These are phyloP conservation scores for Emys orbicularis DNA, from an alignment of 2,797 vertebrate genomes.

Conservation along the genomic window DNA sequence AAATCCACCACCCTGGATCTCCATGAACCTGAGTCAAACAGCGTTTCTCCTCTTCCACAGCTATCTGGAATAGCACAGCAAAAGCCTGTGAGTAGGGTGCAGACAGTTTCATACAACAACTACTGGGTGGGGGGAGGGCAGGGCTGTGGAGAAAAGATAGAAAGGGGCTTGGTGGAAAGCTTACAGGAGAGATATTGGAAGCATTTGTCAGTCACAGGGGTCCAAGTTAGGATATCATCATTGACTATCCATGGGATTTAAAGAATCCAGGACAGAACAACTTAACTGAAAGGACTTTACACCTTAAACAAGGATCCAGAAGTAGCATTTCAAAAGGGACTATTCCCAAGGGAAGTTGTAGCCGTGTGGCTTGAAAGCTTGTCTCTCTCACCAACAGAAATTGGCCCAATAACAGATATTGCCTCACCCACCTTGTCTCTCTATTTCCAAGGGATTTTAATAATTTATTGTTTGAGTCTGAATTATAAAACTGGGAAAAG, in stretches of 20 bases:
- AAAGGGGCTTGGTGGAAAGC: background rate
- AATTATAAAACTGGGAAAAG: constrained; percentile 72
- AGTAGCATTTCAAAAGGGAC: constrained; percentile 4
- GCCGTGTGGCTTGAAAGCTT: background rate
- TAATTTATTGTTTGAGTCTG: constrained; percentile 76
- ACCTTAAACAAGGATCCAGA: background rate
- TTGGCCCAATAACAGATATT: background rate
- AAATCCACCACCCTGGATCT: background rate
- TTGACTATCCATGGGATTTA: background rate
- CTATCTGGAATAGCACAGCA: background rate
- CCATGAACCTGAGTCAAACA: background rate
- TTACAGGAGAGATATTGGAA: background rate
- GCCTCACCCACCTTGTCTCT: background rate
- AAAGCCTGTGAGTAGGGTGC: background rate
- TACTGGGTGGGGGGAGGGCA: background rate
- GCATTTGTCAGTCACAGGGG: background rate
- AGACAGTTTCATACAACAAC: background rate
- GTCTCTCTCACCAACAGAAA: background rate
- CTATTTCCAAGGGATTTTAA: constrained; percentile 53
- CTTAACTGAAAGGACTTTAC: background rate
- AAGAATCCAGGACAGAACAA: background rate
- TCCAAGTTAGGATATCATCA: background rate
- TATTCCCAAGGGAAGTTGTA: constrained; percentile 18
- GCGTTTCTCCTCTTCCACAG: background rate
- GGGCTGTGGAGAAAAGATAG: background rate